Evolutionary conservation across 1,140 invertebrate genomes (phyloP).

Genomic region (Camponotus floridanus): DNA sequence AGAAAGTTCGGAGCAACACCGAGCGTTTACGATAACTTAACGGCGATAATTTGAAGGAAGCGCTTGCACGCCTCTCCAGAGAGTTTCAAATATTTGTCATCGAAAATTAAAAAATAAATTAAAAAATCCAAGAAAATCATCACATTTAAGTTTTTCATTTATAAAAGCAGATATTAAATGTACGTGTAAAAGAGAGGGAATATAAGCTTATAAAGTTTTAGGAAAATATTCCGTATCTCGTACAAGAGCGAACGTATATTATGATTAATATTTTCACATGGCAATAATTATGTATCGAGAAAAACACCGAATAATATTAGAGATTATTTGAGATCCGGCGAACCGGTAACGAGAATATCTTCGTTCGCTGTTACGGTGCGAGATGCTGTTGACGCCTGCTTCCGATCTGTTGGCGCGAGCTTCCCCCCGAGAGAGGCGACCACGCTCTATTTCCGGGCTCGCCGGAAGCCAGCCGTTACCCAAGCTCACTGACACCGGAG

Average conservation of each 20-base stretch:
- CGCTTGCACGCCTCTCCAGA: background rate
- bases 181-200: background rate
- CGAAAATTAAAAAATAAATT: too few relatives aligned
- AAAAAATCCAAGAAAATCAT: background rate
- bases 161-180: conserved; percentile 13
- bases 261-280: background rate
- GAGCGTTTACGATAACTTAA: background rate
- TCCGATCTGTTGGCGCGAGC: conserved; percentile 39
- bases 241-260: background rate
- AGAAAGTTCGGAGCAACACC: conserved; percentile 19
- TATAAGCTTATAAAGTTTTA: background rate
- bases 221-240: background rate
- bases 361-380: background rate
- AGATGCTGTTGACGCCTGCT: conserved; percentile 29
- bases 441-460: conserved; percentile 53
- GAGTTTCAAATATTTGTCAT: conserved; percentile 11
- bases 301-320: background rate
- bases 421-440: conserved; percentile 40
- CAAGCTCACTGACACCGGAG: conserved; percentile 54
- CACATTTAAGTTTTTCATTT: conserved; percentile 11
- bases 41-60: conserved; percentile 16
- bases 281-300: background rate
- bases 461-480: conserved; percentile 59
- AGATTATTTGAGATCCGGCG: background rate
- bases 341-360: conserved; percentile 29